phyloP scores from a whole-genome alignment of 2,888 invertebrate genomes.

The Crocallis elinguaria region DNA sequence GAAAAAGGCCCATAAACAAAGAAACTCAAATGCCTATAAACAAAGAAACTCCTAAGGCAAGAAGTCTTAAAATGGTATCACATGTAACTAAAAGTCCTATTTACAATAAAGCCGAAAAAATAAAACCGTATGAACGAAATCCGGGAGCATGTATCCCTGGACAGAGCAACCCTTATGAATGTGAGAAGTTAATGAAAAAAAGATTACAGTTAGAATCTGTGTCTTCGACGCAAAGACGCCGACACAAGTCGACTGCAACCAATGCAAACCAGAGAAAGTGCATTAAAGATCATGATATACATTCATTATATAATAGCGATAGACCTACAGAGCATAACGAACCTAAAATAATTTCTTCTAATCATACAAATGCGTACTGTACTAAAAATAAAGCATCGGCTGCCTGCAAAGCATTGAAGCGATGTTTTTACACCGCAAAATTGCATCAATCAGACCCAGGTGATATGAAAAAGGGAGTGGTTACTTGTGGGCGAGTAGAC shows the following conservation, averaged over 20 bases:
- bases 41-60: not conserved
- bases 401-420: conserved; percentile 44
- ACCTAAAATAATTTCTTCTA: not conserved
- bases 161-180: conserved; percentile 44
- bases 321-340: too few relatives aligned
- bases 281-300: not conserved
- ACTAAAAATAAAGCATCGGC: conserved; percentile 40
- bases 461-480: not conserved
- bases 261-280: not conserved
- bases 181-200: conserved; percentile 8
- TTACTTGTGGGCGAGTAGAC: conserved; percentile 30
- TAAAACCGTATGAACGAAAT: conserved; percentile 49
- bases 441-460: conserved; percentile 32
- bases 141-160: conserved; percentile 49
- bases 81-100: not conserved
- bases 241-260: not conserved
- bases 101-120: not conserved
- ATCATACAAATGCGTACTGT: not conserved
- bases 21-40: not conserved
- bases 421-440: conserved; percentile 54
- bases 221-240: not conserved
- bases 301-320: not conserved
- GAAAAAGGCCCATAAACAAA: too few relatives aligned
- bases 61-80: not conserved
- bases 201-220: not conserved